phyloP scores from a whole-genome alignment of 2,797 vertebrate species.

The Neopelma chrysocephalum region DNA sequence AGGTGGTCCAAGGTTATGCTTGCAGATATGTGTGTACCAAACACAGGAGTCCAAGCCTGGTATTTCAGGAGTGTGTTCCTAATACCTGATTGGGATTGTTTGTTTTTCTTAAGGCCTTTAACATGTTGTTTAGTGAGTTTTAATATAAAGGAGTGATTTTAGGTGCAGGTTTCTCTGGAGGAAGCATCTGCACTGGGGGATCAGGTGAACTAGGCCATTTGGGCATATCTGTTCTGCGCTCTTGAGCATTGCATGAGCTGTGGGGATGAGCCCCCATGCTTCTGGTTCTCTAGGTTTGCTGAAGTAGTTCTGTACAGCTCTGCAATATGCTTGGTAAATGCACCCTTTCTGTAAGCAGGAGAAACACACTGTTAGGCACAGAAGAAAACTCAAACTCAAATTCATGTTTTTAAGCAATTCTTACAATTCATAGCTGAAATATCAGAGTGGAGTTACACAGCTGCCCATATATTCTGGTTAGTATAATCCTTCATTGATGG shows the following conservation, averaged over 20 bases:
- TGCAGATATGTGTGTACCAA: neutral
- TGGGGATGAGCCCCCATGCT: neutral
- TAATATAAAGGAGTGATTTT: neutral
- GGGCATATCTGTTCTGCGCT: neutral
- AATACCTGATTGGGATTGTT: neutral
- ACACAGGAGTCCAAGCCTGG: neutral
- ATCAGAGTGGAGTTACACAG: neutral
- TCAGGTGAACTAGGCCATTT: neutral
- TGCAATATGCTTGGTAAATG: neutral
- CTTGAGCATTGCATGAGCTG: fast-evolving
- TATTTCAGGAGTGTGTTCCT: neutral
- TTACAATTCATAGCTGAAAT: neutral
- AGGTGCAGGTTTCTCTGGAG: neutral
- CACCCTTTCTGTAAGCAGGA: neutral
- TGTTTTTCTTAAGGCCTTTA: neutral
- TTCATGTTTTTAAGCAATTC: neutral
- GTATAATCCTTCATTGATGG: neutral
- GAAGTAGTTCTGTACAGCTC: neutral
- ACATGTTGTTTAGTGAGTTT: neutral
- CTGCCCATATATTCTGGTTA: neutral
- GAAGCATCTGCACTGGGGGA: neutral
- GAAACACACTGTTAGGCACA: neutral
- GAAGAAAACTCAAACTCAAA: neutral
- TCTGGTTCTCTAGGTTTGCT: neutral
- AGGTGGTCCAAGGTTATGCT: neutral